phyloP scores from a whole-genome alignment of 2,113 vertebrate species.

The Gobio gobio region DNA sequence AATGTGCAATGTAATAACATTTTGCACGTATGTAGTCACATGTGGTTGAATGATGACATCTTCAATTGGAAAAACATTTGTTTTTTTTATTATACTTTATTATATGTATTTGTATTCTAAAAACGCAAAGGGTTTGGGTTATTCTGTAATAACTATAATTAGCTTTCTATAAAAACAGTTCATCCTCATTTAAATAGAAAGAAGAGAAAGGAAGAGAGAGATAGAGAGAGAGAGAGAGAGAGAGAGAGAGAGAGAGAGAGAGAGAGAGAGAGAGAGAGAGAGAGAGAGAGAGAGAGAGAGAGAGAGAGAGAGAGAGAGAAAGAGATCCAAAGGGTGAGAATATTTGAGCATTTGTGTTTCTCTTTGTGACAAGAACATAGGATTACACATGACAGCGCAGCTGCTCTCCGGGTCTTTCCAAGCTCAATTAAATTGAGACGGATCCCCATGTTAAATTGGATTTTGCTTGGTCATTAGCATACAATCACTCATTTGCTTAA shows the following conservation, averaged over 20 bases:
- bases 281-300: not conserved
- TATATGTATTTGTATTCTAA: not conserved
- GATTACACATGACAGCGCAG: constrained; percentile 25
- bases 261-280: not conserved
- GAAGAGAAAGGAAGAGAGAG: not conserved
- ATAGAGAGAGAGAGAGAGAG: not conserved
- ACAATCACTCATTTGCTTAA: constrained; percentile 37
- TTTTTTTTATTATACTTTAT: not conserved
- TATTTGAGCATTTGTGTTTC: not conserved
- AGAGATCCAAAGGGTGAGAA: not conserved
- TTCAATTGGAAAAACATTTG: not conserved
- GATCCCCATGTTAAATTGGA: constrained; percentile 30
- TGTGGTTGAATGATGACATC: not conserved
- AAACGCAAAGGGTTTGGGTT: not conserved
- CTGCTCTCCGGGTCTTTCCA: constrained; percentile 23
- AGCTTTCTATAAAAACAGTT: not conserved
- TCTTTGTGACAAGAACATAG: constrained; percentile 28
- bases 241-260: not conserved
- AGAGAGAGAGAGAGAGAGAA: not conserved
- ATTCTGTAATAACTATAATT: not conserved
- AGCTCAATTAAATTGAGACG: constrained; percentile 31
- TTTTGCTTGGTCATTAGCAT: constrained; percentile 23
- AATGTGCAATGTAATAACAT: not conserved
- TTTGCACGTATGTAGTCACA: too few species aligned
- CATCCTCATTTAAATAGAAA: not conserved